A percentile compares a stretch with the other conserved stretches of the same genome.
These are phyloP conservation scores for Ectobius pallidus DNA, from an alignment of 2,888 invertebrate species.

Conservation along the genomic window DNA sequence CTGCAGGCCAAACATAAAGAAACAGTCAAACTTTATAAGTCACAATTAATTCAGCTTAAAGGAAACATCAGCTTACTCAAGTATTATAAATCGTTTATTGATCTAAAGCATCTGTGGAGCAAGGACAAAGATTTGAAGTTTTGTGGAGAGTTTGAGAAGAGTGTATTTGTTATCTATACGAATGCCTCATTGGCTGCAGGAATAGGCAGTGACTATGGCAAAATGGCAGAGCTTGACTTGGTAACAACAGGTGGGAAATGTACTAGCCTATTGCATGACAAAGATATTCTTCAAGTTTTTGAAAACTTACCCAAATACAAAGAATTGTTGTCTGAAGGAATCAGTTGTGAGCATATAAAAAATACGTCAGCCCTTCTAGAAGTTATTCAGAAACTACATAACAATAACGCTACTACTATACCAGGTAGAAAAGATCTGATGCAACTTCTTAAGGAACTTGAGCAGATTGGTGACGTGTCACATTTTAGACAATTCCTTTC, in stretches of 20 bases:
- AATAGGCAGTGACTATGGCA: background rate
- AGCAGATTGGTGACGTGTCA: background rate
- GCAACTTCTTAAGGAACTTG: background rate
- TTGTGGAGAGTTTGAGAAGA: background rate
- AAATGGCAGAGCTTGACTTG: background rate
- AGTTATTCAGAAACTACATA: background rate
- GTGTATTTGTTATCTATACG: background rate
- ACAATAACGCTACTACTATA: background rate
- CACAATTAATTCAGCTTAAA: background rate
- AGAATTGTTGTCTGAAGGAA: background rate
- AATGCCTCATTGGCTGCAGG: background rate
- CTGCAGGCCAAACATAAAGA: conserved; percentile 2
- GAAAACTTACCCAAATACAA: background rate
- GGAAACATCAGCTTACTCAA: background rate
- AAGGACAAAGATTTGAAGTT: background rate
- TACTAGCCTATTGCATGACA: background rate
- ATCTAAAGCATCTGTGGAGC: background rate
- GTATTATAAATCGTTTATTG: background rate
- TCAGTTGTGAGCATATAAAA: background rate
- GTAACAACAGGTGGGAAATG: background rate
- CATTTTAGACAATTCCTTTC: background rate
- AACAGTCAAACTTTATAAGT: background rate
- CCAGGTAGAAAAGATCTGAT: background rate
- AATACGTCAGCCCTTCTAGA: background rate
- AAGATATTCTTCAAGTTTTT: background rate